Evolutionary conservation across 2,888 invertebrate species (phyloP), one percentile per base, ranked within the genome.

Genomic region (Drosophila paramelanica): DNA sequence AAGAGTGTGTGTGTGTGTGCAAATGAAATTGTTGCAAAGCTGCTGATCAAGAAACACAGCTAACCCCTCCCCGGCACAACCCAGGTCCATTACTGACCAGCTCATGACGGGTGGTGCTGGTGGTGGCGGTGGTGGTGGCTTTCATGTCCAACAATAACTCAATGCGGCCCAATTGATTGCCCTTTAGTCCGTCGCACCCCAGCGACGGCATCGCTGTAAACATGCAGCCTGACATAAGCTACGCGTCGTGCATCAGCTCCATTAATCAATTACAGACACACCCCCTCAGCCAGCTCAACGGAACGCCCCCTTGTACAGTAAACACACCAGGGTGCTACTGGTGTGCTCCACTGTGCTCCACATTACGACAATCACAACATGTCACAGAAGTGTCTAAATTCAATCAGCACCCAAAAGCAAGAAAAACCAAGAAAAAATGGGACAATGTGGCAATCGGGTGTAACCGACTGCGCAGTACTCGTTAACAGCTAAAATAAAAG

Each of bases 201-300:
- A 36, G 23, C 41, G 20, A 6, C 36, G 42, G 33, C 38, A 50
- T 38, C 53, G 57, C 70, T 67, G 78, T 75, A 56, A 75, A 72
- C 79, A 78, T 79, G 79, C 77, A 61, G 38, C 45, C 73, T 49
- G 58, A 77, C 84, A 84, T 85, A 88, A 88, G 85, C 78, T 86
- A 77, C 59, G 80, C 72, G 75, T 72, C 79, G 77, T 70, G 75
- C 72, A 70, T 55, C 85, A 73, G 81, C 74, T 69, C 87, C 91
- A 90, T 90, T 90, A 90, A 90, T 90, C 90, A 90, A 90, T 90
- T 90, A 90, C 86, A 81, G 83, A 52, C 77, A 64, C 77, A 71
- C 68, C 65, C 68, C 65, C 68, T 38, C 46, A 11, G 31, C 38
- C 25, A 17, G 57, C 31, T 7, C 2, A 13, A 4, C 4, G 17